Evolutionary conservation across 2,797 vertebrate species (phyloP), one percentile per base, ranked within the genome.

Genomic region (Eupleurogrammus muticus): DNA sequence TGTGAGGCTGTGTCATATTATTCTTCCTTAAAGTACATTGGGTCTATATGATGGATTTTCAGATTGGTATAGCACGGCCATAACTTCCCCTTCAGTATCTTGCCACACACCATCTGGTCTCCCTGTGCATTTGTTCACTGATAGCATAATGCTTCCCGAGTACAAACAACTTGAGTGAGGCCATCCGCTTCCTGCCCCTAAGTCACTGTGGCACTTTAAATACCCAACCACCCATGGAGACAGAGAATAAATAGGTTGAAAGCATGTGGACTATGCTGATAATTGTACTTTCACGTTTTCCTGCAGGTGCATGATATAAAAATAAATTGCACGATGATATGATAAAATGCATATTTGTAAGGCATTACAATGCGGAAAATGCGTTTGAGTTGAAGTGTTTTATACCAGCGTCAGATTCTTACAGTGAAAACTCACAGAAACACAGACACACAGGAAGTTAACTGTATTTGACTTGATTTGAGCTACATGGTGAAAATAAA

Each of bases 81-180:
- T 44, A 57, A 49, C 42, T 28, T 54, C 24, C 28, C 6, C 49
- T 53, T 47, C 13, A 17, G 20, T 40, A 28, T 73, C 48, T 24
- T 44, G 24, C 24, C 24, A 19, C 16, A 48, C 32, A 32, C 28
- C 36, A 58, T 47, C 7, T 36, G 28, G 19, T 19, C 17, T 58
- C 8, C 38, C 5, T 46, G 44, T 61, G 16, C 36, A 47, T 60
- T 34, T 28, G 9, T n/a, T 48, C n/a, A 42, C 36, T 35, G 60
- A 56, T 63, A 42, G 53, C 47, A 40, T 34, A 48, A 66, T 23
- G 40, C 9, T 46, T 60, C 42, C 55, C 42, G 44, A 5, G 23
- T 23, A 42, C 20, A 17, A 69, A 69, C 36, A 47, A 36, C 57
- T 44, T 16, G 11, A 44, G 20, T 20, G 5, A 24, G 28, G 23